Conservation (phyloP, 2,113 vertebrate species). For the Polyodon spathula region DNA sequence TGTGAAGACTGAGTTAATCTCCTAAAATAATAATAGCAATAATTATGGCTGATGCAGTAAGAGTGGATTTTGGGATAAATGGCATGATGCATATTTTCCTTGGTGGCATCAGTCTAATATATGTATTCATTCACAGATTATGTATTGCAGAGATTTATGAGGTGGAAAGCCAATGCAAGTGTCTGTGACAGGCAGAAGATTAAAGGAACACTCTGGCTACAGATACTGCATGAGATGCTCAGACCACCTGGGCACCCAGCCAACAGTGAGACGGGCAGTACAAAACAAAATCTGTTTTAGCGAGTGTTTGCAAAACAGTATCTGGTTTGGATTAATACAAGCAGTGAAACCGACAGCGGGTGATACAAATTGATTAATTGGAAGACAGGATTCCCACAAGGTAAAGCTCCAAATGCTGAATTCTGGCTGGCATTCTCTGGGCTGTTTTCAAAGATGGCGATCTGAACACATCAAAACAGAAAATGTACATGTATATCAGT, state of each 20-base stretch:
- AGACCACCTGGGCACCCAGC: neutral
- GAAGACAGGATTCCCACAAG: neutral
- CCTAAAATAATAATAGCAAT: too few relatives aligned
- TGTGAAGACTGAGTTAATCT: too few relatives aligned
- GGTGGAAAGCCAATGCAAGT: too few relatives aligned
- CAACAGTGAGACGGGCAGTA: neutral
- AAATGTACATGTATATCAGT: too few relatives aligned
- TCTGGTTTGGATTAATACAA: neutral
- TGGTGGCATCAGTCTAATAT: too few relatives aligned
- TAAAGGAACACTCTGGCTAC: neutral
- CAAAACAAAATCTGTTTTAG: neutral
- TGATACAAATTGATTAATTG: neutral
- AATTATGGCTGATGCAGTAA: too few relatives aligned
- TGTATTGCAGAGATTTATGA: too few relatives aligned
- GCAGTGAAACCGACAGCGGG: neutral
- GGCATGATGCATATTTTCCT: too few relatives aligned
- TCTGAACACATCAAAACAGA: too few relatives aligned
- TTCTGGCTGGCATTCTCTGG: neutral
- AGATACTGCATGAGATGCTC: neutral
- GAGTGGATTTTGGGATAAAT: too few relatives aligned
- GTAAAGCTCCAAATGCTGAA: neutral
- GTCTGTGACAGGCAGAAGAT: neutral
- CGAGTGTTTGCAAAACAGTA: slow-evolving; percentile 1
- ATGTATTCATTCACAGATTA: too few relatives aligned
- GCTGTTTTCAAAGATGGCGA: neutral